Evolutionary conservation across 1,140 invertebrate genomes (phyloP).

Genomic region (Drosophila seguyi): DNA sequence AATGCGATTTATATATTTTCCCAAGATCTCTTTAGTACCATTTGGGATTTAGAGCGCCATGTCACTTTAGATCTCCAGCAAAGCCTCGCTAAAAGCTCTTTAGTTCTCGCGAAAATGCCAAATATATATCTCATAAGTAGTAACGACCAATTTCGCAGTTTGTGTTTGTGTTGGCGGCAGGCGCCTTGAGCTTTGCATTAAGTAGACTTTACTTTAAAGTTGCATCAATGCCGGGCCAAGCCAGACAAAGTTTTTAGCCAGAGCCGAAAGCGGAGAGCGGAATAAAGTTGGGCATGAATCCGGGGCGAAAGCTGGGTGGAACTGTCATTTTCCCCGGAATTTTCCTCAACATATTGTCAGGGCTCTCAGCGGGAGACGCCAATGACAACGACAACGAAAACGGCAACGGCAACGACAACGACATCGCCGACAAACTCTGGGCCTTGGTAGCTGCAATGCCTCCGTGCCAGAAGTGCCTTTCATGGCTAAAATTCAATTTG

Average conservation of each 20-base stretch:
- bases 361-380: constrained; percentile 52
- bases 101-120: constrained; percentile 18
- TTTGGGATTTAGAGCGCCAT: constrained; percentile 1
- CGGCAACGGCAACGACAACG: constrained; percentile 8
- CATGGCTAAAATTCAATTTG: constrained; percentile 76
- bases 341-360: constrained; percentile 63
- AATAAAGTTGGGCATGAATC: constrained; percentile 26
- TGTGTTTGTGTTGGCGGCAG: constrained; percentile 41
- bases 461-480: constrained; percentile 49
- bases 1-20: constrained; percentile 3
- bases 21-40: not conserved
- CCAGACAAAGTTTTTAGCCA: constrained; percentile 63
- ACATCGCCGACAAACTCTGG: constrained; percentile 18
- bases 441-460: constrained; percentile 42
- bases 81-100: constrained; percentile 21
- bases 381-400: constrained; percentile 28
- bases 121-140: constrained; percentile 53
- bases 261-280: constrained; percentile 10
- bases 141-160: constrained; percentile 47
- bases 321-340: constrained; percentile 6
- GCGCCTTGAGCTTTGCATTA: constrained; percentile 69
- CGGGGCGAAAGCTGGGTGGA: not conserved
- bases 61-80: constrained; percentile 11
- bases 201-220: constrained; percentile 71
- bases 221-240: constrained; percentile 60